Percentiles rank a stretch among this genome's conserved stretches.
Conservation (phyloP, 2,797 vertebrate genomes). For the Enteromius fasciolatus region DNA sequence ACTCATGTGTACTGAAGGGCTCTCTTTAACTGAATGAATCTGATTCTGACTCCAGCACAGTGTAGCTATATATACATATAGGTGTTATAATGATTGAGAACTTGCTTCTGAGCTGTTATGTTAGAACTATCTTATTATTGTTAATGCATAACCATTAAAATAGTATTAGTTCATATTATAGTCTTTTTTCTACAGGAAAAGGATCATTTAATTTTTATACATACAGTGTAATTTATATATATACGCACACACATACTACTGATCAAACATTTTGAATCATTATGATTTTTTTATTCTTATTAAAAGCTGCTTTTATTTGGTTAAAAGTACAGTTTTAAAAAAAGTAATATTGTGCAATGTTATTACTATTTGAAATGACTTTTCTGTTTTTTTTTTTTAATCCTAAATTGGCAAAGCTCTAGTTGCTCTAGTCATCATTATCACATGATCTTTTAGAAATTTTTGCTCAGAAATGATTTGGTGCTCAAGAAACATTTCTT, state of each 20-base stretch:
- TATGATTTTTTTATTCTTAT: background rate
- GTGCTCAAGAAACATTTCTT: background rate
- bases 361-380: background rate
- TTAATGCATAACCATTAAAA: background rate
- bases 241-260: background rate
- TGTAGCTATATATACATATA: constrained; percentile 10
- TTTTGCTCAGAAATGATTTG: background rate
- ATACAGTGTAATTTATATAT: background rate
- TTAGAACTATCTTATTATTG: background rate
- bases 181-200: background rate
- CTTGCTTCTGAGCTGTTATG: background rate
- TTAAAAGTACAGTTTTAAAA: background rate
- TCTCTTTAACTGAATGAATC: constrained; percentile 40
- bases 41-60: constrained; percentile 27
- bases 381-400: background rate
- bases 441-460: too few relatives aligned
- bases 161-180: background rate
- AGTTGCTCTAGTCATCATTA: too few relatives aligned
- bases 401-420: background rate
- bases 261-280: background rate
- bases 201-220: background rate
- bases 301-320: background rate
- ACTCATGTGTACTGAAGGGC: constrained; percentile 37
- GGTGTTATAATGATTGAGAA: background rate
- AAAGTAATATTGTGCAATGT: background rate